Percentiles rank a stretch among this genome's conserved stretches.
Conservation (phyloP, 2,113 vertebrate genomes). For the Salvator merianae region DNA sequence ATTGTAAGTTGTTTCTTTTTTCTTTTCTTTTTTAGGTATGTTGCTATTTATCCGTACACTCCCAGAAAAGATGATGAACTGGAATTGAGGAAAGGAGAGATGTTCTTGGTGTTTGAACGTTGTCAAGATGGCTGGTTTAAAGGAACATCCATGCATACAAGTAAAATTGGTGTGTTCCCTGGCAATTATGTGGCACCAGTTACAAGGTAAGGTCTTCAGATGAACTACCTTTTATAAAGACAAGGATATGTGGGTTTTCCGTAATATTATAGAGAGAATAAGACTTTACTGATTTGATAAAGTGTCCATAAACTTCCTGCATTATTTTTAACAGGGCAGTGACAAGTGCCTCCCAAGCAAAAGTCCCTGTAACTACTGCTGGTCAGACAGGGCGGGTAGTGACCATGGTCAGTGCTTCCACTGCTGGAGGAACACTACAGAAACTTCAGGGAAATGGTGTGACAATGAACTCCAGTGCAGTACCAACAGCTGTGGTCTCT, state of each 20-base stretch:
- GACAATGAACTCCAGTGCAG: constrained; percentile 73
- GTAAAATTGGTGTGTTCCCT: constrained; percentile 96
- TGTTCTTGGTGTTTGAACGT: constrained; percentile 96
- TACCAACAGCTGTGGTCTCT: constrained; percentile 81
- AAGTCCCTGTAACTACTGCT: constrained; percentile 83
- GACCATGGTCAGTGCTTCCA: constrained; percentile 84
- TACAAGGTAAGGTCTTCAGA: constrained; percentile 80
- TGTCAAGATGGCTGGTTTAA: constrained; percentile 99
- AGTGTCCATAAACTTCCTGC: not conserved
- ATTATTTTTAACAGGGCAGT: constrained; percentile 75
- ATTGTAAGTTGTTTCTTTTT: not conserved
- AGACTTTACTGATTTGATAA: constrained; percentile 50
- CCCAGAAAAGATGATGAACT: constrained; percentile 97
- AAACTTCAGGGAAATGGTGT: constrained; percentile 82
- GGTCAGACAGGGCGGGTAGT: constrained; percentile 84
- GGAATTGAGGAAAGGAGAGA: constrained; percentile 95
- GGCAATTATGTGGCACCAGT: constrained; percentile 98
- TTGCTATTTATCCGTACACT: constrained; percentile 93
- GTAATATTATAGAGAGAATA: constrained; percentile 35
- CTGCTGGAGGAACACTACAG: constrained; percentile 70
- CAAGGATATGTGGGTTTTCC: constrained; percentile 43
- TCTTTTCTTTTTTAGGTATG: constrained; percentile 72
- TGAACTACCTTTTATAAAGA: constrained; percentile 46
- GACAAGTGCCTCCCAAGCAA: constrained; percentile 86
- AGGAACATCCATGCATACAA: constrained; percentile 97